Percentiles rank a stretch among this genome's conserved stretches.
These are phyloP conservation scores for Cotesia congregata DNA, from an alignment of 2,888 invertebrate genomes.

Conservation along the genomic window DNA sequence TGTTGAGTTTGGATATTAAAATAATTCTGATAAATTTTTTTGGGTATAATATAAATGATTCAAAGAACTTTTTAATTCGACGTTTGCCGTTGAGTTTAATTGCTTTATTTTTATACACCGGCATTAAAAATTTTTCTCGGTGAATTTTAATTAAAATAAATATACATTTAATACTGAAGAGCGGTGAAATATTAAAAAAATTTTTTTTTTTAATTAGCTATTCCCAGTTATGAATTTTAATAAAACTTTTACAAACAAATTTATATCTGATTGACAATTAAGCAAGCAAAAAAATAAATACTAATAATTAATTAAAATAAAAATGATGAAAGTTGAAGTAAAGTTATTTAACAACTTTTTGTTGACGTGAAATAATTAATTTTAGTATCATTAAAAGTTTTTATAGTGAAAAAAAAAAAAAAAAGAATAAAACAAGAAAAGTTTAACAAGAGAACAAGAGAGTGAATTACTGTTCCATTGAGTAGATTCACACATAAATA, in stretches of 20 bases:
- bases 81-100: slow-evolving; percentile 18
- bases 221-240: slow-evolving; percentile 2
- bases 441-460: not conserved
- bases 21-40: not conserved
- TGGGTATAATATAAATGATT: not conserved
- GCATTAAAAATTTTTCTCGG: slow-evolving; percentile 30
- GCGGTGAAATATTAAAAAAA: not conserved
- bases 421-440: not conserved
- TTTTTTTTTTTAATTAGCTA: slow-evolving; percentile 12
- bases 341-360: not conserved
- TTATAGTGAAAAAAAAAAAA: slow-evolving; percentile 3
- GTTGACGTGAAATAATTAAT: not conserved
- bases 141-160: slow-evolving; percentile 22
- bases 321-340: not conserved
- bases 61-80: slow-evolving; percentile 32
- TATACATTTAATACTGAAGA: not conserved
- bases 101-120: slow-evolving; percentile 6
- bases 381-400: not conserved
- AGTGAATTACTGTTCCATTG: not conserved
- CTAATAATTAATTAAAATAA: not conserved
- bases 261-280: not conserved
- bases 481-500: slow-evolving; percentile 47
- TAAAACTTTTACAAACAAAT: not conserved
- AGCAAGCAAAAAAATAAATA: not conserved
- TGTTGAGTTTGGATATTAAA: no score